Evolutionary conservation across 2,797 vertebrate genomes (phyloP), one percentile per base, ranked within the genome.

Genomic region (Coranthus polyacanthus): DNA sequence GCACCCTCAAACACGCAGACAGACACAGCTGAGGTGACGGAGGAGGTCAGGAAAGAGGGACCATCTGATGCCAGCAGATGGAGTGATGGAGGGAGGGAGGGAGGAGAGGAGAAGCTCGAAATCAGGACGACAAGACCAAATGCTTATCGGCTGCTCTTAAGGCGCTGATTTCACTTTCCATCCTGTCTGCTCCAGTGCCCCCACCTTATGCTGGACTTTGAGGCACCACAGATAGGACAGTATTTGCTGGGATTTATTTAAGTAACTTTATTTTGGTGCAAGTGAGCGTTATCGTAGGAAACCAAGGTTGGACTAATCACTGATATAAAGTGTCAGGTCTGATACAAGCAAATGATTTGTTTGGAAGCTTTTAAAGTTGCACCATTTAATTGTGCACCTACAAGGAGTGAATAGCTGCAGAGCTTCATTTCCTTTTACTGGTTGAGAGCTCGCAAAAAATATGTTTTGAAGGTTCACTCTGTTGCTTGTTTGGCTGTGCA

Each of bases 31-130:
- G 85, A 89, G 86, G 80, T 84, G 80, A 71, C 2, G 8, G 62
- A 78, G 60, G 83, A 89, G 88, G 93, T 92, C 90, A 90, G 68
- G 68, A 65, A 59, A 65, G 74, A 83, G 72, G 62, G 76, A 82
- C 78, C 93, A 93, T 94, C 91, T 94, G 93, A 95, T 88, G 79
- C 66, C 79, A 89, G 88, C 94, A 94, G 93, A 94, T 94, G 93
- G 94, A 90, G 81, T 66, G 87, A 82, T 78, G 67, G 72, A 75
- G 71, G 59, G 80, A 85, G 74, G 82, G 66, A 74, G 61, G 57
- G 74, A 74, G 67, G 55, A 80, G 73, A 82, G 74, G 57, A 70
- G 72, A 81, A 78, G 79, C 75, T 83, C 53, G 36, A 77, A 91
- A 91, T 92, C 82, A 83, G 84, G 81, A 83, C 49, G 64, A 87